Percentiles rank a stretch among this genome's conserved stretches.
These are phyloP conservation scores for Psittacula derbiana DNA, from an alignment of 2,797 vertebrate genomes.

Conservation along the genomic window DNA sequence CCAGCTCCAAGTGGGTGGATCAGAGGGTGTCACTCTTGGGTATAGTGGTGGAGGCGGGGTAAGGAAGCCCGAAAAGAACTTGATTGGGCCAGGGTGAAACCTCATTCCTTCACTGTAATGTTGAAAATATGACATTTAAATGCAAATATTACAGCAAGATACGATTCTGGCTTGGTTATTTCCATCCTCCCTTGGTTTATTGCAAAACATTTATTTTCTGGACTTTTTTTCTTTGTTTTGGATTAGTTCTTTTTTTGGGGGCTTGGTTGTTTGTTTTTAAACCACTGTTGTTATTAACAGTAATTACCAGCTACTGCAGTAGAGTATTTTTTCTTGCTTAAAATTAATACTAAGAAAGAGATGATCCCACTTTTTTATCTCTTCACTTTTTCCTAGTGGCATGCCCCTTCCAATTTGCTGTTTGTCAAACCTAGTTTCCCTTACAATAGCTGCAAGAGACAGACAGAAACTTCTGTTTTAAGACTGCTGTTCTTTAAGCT, in stretches of 20 bases:
- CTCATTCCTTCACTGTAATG: neutral
- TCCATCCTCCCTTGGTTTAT: neutral
- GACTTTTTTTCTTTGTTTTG: neutral
- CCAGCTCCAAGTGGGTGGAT: constrained; percentile 30
- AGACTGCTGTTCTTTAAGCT: neutral
- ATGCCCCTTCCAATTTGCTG: neutral
- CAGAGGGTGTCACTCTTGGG: neutral
- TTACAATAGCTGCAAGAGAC: neutral
- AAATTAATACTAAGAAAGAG: neutral
- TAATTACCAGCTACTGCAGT: neutral
- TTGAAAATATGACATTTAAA: neutral
- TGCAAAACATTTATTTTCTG: neutral
- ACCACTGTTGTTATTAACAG: neutral
- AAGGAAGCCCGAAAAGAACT: neutral
- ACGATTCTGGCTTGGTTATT: neutral
- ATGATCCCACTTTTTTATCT: neutral
- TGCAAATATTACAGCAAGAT: neutral
- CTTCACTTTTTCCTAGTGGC: neutral
- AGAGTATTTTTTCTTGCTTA: neutral
- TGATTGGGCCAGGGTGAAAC: neutral
- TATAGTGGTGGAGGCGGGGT: neutral
- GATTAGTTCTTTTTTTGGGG: neutral
- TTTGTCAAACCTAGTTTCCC: neutral
- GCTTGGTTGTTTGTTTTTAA: neutral
- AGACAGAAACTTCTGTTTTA: neutral